phyloP scores from a whole-genome alignment of 1,140 invertebrate species.

The Teleogryllus occipitalis region DNA sequence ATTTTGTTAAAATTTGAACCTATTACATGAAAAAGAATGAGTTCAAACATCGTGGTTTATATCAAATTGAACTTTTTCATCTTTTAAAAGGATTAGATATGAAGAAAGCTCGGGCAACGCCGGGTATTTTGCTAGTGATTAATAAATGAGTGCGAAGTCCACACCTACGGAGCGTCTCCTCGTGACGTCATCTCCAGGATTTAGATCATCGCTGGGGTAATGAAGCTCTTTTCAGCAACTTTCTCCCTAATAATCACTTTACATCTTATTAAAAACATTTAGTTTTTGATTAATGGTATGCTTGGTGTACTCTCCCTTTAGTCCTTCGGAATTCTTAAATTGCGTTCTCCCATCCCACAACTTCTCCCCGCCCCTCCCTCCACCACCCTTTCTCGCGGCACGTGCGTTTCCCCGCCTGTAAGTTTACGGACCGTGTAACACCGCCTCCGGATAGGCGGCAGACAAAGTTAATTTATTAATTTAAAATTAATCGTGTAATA shows the following conservation, averaged over 20 bases:
- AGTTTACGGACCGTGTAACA: background rate
- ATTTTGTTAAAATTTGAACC: too few species aligned
- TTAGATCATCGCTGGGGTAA: too few species aligned
- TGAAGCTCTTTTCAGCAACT: background rate
- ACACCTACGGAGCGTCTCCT: too few species aligned
- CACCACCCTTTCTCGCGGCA: background rate
- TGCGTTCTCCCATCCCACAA: background rate
- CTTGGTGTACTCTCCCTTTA: background rate
- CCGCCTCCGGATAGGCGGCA: background rate
- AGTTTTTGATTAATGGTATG: background rate
- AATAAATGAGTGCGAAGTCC: too few species aligned
- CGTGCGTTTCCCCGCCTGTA: background rate
- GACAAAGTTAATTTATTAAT: background rate
- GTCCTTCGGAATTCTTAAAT: background rate
- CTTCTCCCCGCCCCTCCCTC: background rate
- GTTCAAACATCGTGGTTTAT: too few species aligned
- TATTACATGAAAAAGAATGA: too few species aligned
- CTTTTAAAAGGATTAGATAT: too few species aligned
- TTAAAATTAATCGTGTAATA: constrained; percentile 1
- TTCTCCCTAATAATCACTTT: background rate
- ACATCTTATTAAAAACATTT: background rate
- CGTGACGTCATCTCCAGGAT: too few species aligned
- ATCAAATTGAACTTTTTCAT: too few species aligned
- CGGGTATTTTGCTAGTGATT: too few species aligned
- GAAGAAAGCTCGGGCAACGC: too few species aligned